phyloP scores from a whole-genome alignment of 2,888 invertebrate species.

The Phyllotreta striolata region DNA sequence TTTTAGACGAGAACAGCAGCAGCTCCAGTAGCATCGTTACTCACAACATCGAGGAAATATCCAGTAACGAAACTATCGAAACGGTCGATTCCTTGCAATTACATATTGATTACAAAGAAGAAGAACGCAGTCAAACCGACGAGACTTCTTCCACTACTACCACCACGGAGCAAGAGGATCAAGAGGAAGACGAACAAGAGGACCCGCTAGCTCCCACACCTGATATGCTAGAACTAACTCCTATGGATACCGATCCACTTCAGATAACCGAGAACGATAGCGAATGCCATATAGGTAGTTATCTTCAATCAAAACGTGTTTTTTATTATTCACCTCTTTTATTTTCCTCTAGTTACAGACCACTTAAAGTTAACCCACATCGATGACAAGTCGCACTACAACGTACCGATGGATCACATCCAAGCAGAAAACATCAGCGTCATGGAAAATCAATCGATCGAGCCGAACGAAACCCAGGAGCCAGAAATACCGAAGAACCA shows the following conservation, averaged over 20 bases:
- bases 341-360: conserved; percentile 20
- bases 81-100: conserved; percentile 50
- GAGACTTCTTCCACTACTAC: conserved; percentile 47
- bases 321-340: neutral
- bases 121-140: conserved; percentile 45
- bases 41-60: conserved; percentile 47
- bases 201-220: conserved; percentile 46
- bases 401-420: conserved; percentile 30
- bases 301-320: neutral
- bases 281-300: conserved; percentile 25
- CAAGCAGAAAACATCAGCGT: conserved; percentile 26
- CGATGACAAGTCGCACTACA: conserved; percentile 35
- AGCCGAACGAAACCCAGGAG: conserved; percentile 22
- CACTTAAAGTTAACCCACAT: conserved; percentile 28
- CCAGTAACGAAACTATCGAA: conserved; percentile 47
- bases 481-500: conserved; percentile 13
- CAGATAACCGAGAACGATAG: conserved; percentile 40
- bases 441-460: conserved; percentile 26
- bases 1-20: conserved; percentile 47
- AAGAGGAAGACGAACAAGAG: conserved; percentile 41
- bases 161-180: conserved; percentile 45
- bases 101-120: conserved; percentile 47
- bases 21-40: conserved; percentile 44
- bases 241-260: conserved; percentile 42
- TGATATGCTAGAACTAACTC: conserved; percentile 43